phyloP scores from a whole-genome alignment of 2,113 vertebrate genomes.

The Alligator sinensis region DNA sequence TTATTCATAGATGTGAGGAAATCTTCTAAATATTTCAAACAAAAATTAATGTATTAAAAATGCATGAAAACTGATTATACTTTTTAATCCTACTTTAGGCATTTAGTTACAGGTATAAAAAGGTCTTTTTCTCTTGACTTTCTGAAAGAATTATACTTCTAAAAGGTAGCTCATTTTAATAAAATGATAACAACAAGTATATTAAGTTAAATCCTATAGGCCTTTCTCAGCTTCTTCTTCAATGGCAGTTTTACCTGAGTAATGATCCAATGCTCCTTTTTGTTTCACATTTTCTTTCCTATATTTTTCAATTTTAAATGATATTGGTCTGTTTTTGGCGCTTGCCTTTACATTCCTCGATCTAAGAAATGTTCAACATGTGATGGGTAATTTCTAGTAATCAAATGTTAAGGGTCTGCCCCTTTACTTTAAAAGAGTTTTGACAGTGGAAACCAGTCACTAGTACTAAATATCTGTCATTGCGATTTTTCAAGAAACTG shows the following conservation, averaged over 20 bases:
- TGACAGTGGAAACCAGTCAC: background rate
- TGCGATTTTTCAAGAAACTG: background rate
- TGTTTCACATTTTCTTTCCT: background rate
- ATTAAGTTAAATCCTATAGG: background rate
- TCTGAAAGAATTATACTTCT: background rate
- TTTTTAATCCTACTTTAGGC: constrained; percentile 68
- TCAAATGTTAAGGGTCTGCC: background rate
- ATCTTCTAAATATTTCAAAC: constrained; percentile 74
- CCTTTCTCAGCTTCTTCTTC: background rate
- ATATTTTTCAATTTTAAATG: background rate
- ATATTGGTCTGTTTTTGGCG: background rate
- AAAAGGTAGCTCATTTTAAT: constrained; percentile 36
- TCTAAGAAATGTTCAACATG: background rate
- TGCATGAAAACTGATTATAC: constrained; percentile 72
- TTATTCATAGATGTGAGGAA: constrained; percentile 76
- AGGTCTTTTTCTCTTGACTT: constrained; percentile 6
- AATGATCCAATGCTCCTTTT: background rate
- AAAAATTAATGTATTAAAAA: constrained; percentile 80
- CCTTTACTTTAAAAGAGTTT: background rate
- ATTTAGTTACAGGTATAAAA: constrained; percentile 45
- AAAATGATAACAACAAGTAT: constrained; percentile 54
- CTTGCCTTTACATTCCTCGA: background rate
- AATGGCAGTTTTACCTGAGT: background rate
- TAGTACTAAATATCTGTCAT: background rate
- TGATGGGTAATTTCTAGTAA: background rate